Evolutionary conservation across 2,888 invertebrate genomes (phyloP).

Genomic region (Camptogramma bilineatum): DNA sequence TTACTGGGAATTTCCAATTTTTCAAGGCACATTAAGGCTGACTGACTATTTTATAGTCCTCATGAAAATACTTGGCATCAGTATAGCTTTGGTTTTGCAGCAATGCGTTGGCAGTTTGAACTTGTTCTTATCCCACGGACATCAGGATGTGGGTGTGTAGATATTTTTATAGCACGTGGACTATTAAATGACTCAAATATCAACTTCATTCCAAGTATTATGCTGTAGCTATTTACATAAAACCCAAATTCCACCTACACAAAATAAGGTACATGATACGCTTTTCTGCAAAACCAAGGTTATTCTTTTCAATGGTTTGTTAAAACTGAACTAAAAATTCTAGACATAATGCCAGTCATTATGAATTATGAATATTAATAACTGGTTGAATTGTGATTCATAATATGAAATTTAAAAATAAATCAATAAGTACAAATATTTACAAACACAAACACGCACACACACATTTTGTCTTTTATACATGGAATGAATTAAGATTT

Average conservation of each 20-base stretch:
- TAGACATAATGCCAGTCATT: not conserved
- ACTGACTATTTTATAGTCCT: slow-evolving; percentile 26
- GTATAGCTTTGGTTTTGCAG: slow-evolving; percentile 10
- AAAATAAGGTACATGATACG: not conserved
- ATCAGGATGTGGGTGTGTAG: slow-evolving; percentile 1
- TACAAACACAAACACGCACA: slow-evolving; percentile 22
- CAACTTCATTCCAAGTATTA: not conserved
- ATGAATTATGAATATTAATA: slow-evolving; percentile 8
- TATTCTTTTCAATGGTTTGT: slow-evolving; percentile 1
- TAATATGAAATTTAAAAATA: slow-evolving; percentile 43
- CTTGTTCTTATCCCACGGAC: not conserved
- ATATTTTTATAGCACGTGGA: not conserved
- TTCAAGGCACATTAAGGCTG: slow-evolving; percentile 11
- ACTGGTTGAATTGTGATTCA: slow-evolving; percentile 28
- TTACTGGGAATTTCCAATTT: not conserved
- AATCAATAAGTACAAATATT: slow-evolving; percentile 40
- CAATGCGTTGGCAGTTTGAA: slow-evolving; percentile 12
- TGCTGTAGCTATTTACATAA: not conserved
- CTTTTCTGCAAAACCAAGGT: slow-evolving; percentile 20
- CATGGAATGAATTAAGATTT: slow-evolving; percentile 30
- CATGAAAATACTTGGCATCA: slow-evolving; percentile 16
- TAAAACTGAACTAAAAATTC: not conserved
- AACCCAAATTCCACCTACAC: not conserved
- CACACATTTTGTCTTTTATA: slow-evolving; percentile 22
- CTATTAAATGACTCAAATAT: not conserved